A percentile compares a stretch with the other conserved stretches of the same genome.
phyloP scores from a whole-genome alignment of 2,888 invertebrate genomes.

The Didymodactylos carnosus region DNA sequence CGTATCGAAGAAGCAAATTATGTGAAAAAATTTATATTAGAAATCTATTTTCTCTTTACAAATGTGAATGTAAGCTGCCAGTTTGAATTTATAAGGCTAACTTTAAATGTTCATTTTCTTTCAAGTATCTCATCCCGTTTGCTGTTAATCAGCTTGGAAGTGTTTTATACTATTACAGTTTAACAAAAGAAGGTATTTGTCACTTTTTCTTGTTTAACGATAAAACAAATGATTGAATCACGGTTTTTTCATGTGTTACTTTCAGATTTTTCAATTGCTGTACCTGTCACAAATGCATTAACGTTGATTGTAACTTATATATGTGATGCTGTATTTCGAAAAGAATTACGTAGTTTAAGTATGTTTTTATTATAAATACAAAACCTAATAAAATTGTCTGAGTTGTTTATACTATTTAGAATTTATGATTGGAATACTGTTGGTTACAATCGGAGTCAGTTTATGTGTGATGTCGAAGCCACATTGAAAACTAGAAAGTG shows the following conservation, averaged over 20 bases:
- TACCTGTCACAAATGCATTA: not conserved
- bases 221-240: too few species aligned
- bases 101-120: not conserved
- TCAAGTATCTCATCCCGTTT: not conserved
- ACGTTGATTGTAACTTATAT: not conserved
- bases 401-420: too few species aligned
- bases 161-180: not conserved
- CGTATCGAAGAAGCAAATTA: not conserved
- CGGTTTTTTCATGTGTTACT: too few species aligned
- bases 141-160: not conserved
- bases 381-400: too few species aligned
- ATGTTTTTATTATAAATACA: too few species aligned
- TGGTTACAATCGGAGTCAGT: not conserved
- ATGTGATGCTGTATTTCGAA: not conserved
- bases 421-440: not conserved
- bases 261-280: not conserved
- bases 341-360: not conserved
- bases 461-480: not conserved
- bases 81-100: not conserved
- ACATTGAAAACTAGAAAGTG: not conserved
- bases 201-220: too few species aligned
- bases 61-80: not conserved
- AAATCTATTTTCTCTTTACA: not conserved
- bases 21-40: not conserved
- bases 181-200: not conserved